These are phyloP conservation scores for Plumapathes pennacea DNA, from an alignment of 92 coral and sea anemone genomes.

Conservation along the genomic window DNA sequence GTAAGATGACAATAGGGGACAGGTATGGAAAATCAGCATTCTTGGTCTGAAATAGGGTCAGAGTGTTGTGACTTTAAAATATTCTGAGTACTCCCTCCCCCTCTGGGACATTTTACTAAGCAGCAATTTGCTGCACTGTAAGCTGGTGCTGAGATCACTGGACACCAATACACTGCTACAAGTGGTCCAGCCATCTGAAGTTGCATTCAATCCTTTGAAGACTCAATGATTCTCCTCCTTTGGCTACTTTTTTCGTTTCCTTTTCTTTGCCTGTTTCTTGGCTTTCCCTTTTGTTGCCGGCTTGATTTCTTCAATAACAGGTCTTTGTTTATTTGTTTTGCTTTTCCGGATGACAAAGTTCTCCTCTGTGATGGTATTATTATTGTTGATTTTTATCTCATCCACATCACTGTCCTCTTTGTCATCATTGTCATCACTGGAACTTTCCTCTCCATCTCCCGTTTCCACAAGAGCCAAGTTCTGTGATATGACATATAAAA, in stretches of 20 bases:
- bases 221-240: neutral
- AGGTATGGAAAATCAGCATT: too few species aligned
- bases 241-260: slow-evolving; percentile 1
- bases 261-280: slow-evolving; percentile 13
- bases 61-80: too few species aligned
- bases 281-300: neutral
- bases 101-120: too few species aligned
- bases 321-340: slow-evolving; percentile 34
- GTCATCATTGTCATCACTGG: slow-evolving; percentile 27
- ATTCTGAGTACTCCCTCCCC: too few species aligned
- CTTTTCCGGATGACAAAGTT: slow-evolving; percentile 60
- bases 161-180: too few species aligned
- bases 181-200: neutral
- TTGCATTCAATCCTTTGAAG: neutral
- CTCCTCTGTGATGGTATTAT: slow-evolving; percentile 61
- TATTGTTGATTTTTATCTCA: slow-evolving; percentile 55
- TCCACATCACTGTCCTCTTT: slow-evolving; percentile 19
- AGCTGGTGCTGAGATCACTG: too few species aligned
- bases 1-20: too few species aligned
- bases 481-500: too few species aligned
- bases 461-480: slow-evolving; percentile 70
- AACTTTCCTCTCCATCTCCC: slow-evolving; percentile 18
- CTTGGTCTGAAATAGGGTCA: too few species aligned
- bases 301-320: slow-evolving; percentile 63
- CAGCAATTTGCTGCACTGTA: too few species aligned